Evolutionary conservation across 2,888 invertebrate species (phyloP), one percentile per base, ranked within the genome.

Genomic region (Pterostichus niger): DNA sequence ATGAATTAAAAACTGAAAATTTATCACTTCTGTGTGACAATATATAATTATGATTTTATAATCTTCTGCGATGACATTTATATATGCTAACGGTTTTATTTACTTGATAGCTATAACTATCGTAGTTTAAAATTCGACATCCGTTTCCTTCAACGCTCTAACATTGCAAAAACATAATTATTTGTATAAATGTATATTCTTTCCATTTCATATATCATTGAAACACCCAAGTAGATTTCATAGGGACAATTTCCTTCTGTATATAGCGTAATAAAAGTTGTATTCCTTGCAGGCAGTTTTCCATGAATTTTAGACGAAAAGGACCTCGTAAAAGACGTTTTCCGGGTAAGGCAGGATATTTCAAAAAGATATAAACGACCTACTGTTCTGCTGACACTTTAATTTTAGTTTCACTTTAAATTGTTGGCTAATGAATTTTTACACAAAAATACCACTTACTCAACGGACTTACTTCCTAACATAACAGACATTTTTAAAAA

Each of bases 401-500:
- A 59, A 59, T 59, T 59, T 59, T 31, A 59, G 59, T 59, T 59
- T 59, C 59, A 59, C 64, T 35, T 40, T 9, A 64, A 64, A 64
- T 56, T 64, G 64, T 33, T 40, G 40, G 64, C 64, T 64, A 64
- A 64, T 33, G 64, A 64, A 13, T 64, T 64, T 64, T 64, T 64
- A 64, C 6, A 31, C 31, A 59, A 59, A 54, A 59, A 31, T 59
- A 59, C 24, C 59, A 49, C 49, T 49, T 59, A 9, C 59, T 59
- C 33, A 59, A 59, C 59, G 31, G n/a, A 49, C 24, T 49, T 59
- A 24, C 31, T 59, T 59, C 59, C 59, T 54, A 17, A 31, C 59
- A 59, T 31, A 11, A 24, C 59, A 31, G 4, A 59, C 3, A 59
- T 31, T 31, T 59, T 59, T 17, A 11, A 59, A n/a, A 59, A 31